Evolutionary conservation across 1,140 invertebrate species (phyloP), one percentile per base, ranked within the genome.

Genomic region (Bombus huntii): DNA sequence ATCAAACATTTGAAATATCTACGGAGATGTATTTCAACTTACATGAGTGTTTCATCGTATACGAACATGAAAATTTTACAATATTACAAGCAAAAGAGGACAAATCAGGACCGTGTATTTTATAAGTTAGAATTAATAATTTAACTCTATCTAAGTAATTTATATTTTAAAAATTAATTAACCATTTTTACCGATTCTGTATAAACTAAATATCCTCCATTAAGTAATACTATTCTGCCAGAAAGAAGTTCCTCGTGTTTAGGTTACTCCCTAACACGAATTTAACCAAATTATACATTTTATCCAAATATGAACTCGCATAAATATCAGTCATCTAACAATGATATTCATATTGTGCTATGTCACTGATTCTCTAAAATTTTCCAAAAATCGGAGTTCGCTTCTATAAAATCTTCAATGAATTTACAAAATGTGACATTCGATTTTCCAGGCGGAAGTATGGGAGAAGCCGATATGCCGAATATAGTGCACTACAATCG

Each of bases 401-500:
- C 18, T 53, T 22, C 5, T 53, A 8, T 2, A 15, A 34, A 34
- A n/a, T n/a, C 3, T 66, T 34, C n/a, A 1, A 18, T 15, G 8
- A 37, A 68, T 18, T 1, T 34, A 68, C 2, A 70, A 39, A 39
- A 72, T 42, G 10, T 6, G 15, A 47, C 18, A 4, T n/a, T 74
- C 2, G 8, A 77, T 57, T 53, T 31, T 22, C 0, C 25, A 95
- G 95, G 95, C 15, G 94, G 95, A 75, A 95, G 95, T 37, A 94
- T 95, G 89, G 92, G 96, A 87, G 92, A 96, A 95, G 83, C 94
- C 15, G 95, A 96, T 6, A 91, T 94, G 47, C 96, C 97, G 76
- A 95, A 96, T 13, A 94, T 96, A 37, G 94, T 95, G 0, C 95
- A 96, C 75, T 97, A 96, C 92, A 96, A 96, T 89, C 96, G 96